Evolutionary conservation across 2,888 invertebrate species (phyloP).

Genomic region (Tuta absoluta): DNA sequence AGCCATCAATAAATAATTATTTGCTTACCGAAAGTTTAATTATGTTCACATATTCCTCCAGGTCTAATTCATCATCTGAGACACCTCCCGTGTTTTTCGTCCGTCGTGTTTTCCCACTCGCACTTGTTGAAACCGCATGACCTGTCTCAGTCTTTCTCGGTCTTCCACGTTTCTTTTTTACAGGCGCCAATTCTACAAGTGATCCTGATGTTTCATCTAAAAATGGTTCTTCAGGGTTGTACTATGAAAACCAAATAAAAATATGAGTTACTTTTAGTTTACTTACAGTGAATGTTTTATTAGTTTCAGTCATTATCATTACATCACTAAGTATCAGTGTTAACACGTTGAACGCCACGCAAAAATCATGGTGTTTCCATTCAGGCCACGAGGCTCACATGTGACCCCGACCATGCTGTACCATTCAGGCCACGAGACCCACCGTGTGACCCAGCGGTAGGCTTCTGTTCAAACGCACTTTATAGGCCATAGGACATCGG

Average conservation of each 20-base stretch:
- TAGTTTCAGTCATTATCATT: too few relatives aligned
- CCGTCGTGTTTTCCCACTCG: constrained; percentile 36
- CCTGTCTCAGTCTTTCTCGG: constrained; percentile 41
- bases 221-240: background rate
- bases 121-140: constrained; percentile 16
- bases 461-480: too few relatives aligned
- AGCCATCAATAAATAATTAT: too few relatives aligned
- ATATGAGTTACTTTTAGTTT: background rate
- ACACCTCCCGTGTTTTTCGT: constrained; percentile 53
- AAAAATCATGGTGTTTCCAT: too few relatives aligned
- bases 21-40: constrained; percentile 44
- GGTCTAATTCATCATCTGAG: constrained; percentile 46
- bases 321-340: too few relatives aligned
- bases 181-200: background rate
- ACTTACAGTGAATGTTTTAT: background rate
- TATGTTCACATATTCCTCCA: constrained; percentile 56
- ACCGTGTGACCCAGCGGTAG: too few relatives aligned
- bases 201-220: background rate
- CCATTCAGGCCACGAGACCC: too few relatives aligned
- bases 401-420: too few relatives aligned
- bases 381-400: too few relatives aligned
- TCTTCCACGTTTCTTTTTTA: constrained; percentile 46
- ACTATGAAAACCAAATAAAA: background rate
- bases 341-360: too few relatives aligned
- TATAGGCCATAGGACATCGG: too few relatives aligned